A percentile compares a stretch with the other conserved stretches of the same genome.
Evolutionary conservation across 2,113 vertebrate genomes (phyloP).

Genomic region (Jacana jacana): DNA sequence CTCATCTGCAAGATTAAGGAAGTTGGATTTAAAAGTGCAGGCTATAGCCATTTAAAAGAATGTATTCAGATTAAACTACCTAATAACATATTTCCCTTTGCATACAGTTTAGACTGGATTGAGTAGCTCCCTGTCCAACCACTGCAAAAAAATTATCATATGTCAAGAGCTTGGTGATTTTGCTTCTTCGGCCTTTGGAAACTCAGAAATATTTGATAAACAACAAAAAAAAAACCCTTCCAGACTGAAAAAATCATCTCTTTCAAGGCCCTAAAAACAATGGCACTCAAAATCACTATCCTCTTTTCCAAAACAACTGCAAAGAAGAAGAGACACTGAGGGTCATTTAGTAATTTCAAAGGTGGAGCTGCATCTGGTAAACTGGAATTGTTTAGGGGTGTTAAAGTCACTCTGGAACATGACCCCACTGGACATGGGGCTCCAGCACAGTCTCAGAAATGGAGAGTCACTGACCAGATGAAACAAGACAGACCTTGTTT

Average conservation of each 20-base stretch:
- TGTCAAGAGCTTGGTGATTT: not conserved
- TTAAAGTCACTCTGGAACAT: not conserved
- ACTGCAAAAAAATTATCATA: fast-evolving
- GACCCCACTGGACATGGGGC: not conserved
- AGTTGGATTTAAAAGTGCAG: not conserved
- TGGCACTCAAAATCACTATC: not conserved
- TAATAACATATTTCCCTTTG: not conserved
- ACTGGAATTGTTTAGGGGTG: not conserved
- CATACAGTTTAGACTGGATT: not conserved
- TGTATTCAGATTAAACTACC: not conserved
- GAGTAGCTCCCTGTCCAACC: fast-evolving
- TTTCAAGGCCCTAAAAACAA: not conserved
- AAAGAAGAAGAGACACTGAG: not conserved
- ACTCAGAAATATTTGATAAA: not conserved
- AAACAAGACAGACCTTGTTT: not conserved
- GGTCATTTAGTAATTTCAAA: not conserved
- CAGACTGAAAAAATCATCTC: not conserved
- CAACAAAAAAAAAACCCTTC: not conserved
- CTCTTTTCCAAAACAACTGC: not conserved
- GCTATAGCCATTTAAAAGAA: not conserved
- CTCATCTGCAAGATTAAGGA: not conserved
- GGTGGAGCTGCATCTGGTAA: not conserved
- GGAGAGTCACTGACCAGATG: not conserved
- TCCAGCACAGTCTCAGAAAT: not conserved
- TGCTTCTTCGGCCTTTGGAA: not conserved